Percentiles rank a stretch among this genome's conserved stretches.
Evolutionary conservation across 2,113 vertebrate genomes (phyloP).

Genomic region (Andinoacara biseriatus): DNA sequence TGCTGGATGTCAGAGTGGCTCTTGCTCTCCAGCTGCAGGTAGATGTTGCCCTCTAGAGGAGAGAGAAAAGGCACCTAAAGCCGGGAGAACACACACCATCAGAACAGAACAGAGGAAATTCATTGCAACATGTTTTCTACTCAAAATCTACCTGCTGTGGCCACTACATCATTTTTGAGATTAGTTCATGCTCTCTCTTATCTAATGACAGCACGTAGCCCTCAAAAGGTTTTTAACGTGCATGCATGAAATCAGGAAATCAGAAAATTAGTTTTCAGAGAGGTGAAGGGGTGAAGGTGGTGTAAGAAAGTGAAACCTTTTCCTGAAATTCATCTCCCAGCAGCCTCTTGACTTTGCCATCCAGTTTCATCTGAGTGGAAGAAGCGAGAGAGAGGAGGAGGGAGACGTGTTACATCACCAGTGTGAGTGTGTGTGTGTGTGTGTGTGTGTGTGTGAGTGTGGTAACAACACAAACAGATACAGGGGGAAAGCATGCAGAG

Average conservation of each 20-base stretch:
- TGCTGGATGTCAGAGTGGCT: constrained; percentile 78
- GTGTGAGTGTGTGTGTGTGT: no score
- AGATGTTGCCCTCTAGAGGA: constrained; percentile 84
- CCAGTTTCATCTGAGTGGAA: constrained; percentile 83
- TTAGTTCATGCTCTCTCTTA: not conserved
- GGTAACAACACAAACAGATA: not conserved
- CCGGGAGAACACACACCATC: not conserved
- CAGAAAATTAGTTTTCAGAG: constrained; percentile 6
- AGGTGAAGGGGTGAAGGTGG: not conserved
- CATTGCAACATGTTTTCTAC: not conserved
- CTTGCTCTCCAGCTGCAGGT: constrained; percentile 75
- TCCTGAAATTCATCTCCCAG: constrained; percentile 88
- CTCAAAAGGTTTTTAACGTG: not conserved
- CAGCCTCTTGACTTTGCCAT: constrained; percentile 84
- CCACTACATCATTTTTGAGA: no score
- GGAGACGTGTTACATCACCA: constrained; percentile 58
- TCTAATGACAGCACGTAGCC: not conserved
- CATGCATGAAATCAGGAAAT: not conserved
- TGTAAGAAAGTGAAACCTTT: constrained; percentile 77
- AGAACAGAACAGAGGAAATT: not conserved
- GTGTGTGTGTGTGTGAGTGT: no score
- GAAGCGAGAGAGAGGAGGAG: constrained; percentile 46
- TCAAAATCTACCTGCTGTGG: not conserved
- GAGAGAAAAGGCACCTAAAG: constrained; percentile 84
- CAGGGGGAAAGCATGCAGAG: not conserved